Evolutionary conservation across 2,888 invertebrate species (phyloP).

Genomic region (Oscheius sp.): DNA sequence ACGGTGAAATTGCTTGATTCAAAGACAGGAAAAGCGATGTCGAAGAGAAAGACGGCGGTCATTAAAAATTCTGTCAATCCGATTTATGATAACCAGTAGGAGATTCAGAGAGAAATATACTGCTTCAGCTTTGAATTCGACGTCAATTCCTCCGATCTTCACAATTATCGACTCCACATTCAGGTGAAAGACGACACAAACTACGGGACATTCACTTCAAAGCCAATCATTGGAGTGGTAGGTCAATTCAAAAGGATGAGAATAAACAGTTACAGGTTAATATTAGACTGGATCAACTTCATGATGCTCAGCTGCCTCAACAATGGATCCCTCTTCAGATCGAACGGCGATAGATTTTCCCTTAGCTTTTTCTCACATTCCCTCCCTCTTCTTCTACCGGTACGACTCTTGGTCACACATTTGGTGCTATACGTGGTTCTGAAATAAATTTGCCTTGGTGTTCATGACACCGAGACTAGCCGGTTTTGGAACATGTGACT

Average conservation of each 20-base stretch:
- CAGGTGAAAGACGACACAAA: conserved; percentile 64
- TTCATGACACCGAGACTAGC: not conserved
- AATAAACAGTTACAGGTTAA: conserved; percentile 48
- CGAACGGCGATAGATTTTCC: not conserved
- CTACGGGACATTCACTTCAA: conserved; percentile 48
- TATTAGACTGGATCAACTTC: conserved; percentile 53
- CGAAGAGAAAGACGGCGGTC: conserved; percentile 56
- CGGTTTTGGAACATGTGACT: conserved; percentile 4
- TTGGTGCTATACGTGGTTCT: conserved; percentile 3
- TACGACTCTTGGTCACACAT: not conserved
- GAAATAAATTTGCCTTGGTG: not conserved
- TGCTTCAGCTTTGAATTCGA: conserved; percentile 61
- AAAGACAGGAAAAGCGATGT: conserved; percentile 47
- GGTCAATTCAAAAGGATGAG: conserved; percentile 19
- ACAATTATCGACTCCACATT: conserved; percentile 60
- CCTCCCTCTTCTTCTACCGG: not conserved
- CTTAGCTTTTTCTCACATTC: not conserved
- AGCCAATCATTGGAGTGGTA: conserved; percentile 64
- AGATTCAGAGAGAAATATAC: conserved; percentile 5
- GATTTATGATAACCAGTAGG: conserved; percentile 64
- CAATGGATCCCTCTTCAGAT: conserved; percentile 42
- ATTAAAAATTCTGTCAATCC: conserved; percentile 53
- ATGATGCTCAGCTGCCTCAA: conserved; percentile 42
- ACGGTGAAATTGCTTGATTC: conserved; percentile 55
- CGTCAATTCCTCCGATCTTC: conserved; percentile 57